Percentiles rank a stretch among this genome's conserved stretches.
Evolutionary conservation across 1,140 invertebrate genomes (phyloP).

Genomic region (Matsumurasca onukii): DNA sequence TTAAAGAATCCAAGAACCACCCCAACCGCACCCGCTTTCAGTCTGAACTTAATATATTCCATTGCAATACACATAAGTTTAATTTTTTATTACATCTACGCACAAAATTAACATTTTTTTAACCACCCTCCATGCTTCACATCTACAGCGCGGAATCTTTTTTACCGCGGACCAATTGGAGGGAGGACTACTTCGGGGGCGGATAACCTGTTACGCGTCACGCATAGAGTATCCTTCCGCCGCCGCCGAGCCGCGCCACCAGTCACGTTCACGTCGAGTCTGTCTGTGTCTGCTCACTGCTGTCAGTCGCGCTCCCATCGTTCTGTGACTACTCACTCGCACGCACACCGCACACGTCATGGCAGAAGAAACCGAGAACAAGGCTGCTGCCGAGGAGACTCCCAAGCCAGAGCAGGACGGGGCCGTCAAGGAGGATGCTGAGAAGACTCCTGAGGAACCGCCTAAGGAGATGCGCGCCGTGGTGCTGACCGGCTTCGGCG

Average conservation of each 20-base stretch:
- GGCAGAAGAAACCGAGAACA: constrained; percentile 53
- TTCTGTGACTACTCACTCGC: background rate
- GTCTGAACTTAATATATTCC: too few relatives aligned
- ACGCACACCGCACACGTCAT: constrained; percentile 39
- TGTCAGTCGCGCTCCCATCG: background rate
- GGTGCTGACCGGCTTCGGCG: constrained; percentile 79
- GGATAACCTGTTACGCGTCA: constrained; percentile 3
- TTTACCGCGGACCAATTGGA: too few relatives aligned
- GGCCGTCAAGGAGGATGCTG: constrained; percentile 54
- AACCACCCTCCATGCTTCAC: too few relatives aligned
- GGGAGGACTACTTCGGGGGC: background rate
- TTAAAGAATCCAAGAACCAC: too few relatives aligned
- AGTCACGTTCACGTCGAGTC: too few relatives aligned
- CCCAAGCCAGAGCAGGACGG: constrained; percentile 39
- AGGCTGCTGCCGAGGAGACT: constrained; percentile 43
- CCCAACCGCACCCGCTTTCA: too few relatives aligned
- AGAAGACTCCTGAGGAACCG: constrained; percentile 58
- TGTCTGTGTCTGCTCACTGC: too few relatives aligned
- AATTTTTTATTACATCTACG: too few relatives aligned
- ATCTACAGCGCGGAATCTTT: too few relatives aligned
- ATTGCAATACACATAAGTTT: too few relatives aligned
- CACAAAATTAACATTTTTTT: too few relatives aligned
- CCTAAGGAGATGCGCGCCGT: constrained; percentile 81
- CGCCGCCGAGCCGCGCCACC: background rate
- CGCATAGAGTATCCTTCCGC: background rate